Evolutionary conservation across 2,797 vertebrate genomes (phyloP).

Genomic region (Leuciscus waleckii): DNA sequence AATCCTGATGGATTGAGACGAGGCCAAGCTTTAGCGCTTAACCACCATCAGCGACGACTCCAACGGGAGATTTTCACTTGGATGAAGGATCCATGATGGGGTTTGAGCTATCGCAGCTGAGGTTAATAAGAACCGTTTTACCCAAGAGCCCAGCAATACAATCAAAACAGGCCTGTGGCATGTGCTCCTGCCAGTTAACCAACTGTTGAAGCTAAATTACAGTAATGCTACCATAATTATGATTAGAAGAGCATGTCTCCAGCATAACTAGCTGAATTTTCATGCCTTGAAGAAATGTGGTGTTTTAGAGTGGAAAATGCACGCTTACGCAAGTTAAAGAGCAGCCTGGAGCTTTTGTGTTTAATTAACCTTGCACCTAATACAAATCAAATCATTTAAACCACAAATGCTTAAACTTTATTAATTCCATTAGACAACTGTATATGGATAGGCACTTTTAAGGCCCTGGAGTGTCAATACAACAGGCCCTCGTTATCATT

Average conservation of each 20-base stretch:
- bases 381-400: conserved; percentile 2
- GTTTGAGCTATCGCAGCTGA: conserved; percentile 44
- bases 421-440: neutral
- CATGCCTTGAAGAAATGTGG: conserved; percentile 50
- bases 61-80: conserved; percentile 1
- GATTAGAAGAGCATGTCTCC: conserved; percentile 48
- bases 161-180: conserved; percentile 68
- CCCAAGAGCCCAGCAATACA: conserved; percentile 44
- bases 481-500: neutral
- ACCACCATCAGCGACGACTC: neutral
- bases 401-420: neutral
- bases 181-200: conserved; percentile 51
- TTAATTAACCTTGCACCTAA: conserved; percentile 24
- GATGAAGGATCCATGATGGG: conserved; percentile 30
- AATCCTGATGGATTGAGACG: conserved; percentile 32
- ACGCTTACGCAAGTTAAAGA: neutral
- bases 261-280: conserved; percentile 45
- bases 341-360: neutral
- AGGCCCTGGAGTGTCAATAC: conserved; percentile 5
- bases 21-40: conserved; percentile 12
- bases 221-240: conserved; percentile 49
- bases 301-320: conserved; percentile 22
- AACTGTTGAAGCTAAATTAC: conserved; percentile 49
- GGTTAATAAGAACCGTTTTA: conserved; percentile 29
- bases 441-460: neutral